Base-by-base conservation (phyloP, 30 jellyfish, hydroid and myxozoan genomes). In the Turritopsis rubra region DNA sequence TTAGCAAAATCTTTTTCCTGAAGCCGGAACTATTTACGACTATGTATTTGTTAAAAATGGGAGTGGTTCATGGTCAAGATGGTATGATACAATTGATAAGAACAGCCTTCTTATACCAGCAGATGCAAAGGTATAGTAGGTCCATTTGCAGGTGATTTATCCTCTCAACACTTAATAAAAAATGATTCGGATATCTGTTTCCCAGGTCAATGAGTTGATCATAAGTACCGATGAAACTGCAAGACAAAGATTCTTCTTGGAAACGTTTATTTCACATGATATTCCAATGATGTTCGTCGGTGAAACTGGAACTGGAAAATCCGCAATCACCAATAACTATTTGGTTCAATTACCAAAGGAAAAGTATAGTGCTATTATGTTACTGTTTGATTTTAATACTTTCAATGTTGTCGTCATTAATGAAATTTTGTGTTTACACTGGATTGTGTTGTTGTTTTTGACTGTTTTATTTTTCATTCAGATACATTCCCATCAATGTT, bases 181-280 rank as follows among this genome's bases (percentile, higher is more conserved):
- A n/a, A n/a, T n/a, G n/a, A n/a, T n/a, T n/a, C n/a, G n/a, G n/a
- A 41, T 41, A 41, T 41, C 60, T 41, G 60, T 41, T 41, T 29
- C 23, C 23, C 52, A 93, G 98, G 98, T 88, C 68, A 86, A 93
- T 80, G 99, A 94, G 71, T 54, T 94, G 79, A 94, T 94, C 70
- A 94, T 94, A 17, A 93, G 86, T 60, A 94, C 99, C 3, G 99
- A 94, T 77, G 99, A 94, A 66, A 94, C 99, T 52, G 90, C 97
- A 21, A 71, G 99, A 29, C 99, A 94, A 80, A 86, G 66, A 26
- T 94, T 66, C 85, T 94, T 94, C 89, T 81, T 94, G 65, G 79
- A 83, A 13, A 88, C 96, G 23, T 88, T 94, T 60, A 70, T 94
- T 16, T 71, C 93, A 4, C 99, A 88, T 65, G 99, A 86, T 31